Evolutionary conservation across 2,888 invertebrate genomes (phyloP).

Genomic region (Andrena marginata): DNA sequence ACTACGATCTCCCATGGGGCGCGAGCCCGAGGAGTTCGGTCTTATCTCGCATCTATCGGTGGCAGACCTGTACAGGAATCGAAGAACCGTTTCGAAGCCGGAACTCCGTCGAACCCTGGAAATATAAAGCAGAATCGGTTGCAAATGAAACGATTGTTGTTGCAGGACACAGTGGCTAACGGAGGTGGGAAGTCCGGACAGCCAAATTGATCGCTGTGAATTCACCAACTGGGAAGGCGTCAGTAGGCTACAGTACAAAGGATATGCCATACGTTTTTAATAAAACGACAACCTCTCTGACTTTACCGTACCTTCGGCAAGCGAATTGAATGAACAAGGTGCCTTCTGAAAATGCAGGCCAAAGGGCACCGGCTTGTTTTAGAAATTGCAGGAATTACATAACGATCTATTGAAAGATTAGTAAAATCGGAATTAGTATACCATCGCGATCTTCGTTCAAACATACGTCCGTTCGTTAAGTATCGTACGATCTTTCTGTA

Average conservation of each 20-base stretch:
- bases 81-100: too few relatives aligned
- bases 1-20: neutral
- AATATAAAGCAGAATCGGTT: neutral
- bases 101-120: too few relatives aligned
- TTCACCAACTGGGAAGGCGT: slow-evolving; percentile 93
- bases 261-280: slow-evolving; percentile 94
- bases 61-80: too few relatives aligned
- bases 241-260: slow-evolving; percentile 89
- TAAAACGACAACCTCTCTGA: neutral
- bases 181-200: slow-evolving; percentile 93
- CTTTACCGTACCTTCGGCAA: neutral
- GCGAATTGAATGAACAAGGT: neutral
- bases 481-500: neutral
- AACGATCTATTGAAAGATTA: neutral
- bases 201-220: slow-evolving; percentile 93
- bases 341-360: neutral
- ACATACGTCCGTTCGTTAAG: neutral
- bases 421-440: too few relatives aligned
- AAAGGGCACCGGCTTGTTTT: neutral
- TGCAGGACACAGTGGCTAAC: slow-evolving; percentile 93
- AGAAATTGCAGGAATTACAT: neutral
- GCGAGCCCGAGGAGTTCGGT: too few relatives aligned
- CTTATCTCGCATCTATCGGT: too few relatives aligned
- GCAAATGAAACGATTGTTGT: slow-evolving; percentile 20
- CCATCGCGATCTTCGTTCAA: too few relatives aligned